Evolutionary conservation across 2,113 vertebrate species (phyloP).

Genomic region (Lepidothrix coronata): DNA sequence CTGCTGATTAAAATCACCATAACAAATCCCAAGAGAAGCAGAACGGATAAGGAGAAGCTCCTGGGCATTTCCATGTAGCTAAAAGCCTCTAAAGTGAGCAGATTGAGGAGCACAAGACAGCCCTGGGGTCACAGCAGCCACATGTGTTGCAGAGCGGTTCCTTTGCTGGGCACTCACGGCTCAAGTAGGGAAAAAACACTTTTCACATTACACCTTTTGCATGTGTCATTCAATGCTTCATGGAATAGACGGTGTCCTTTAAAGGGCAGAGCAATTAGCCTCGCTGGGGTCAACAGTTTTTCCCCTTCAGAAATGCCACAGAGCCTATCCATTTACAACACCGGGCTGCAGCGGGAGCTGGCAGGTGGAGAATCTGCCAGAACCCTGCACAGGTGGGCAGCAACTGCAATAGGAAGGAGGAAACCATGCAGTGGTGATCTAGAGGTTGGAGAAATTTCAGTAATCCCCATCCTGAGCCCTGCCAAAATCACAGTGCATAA

Average conservation of each 20-base stretch:
- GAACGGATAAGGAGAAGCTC: not conserved
- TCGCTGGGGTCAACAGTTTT: not conserved
- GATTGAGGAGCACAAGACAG: not conserved
- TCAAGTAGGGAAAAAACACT: not conserved
- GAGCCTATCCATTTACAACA: conserved; percentile 8
- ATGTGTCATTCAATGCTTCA: conserved; percentile 4
- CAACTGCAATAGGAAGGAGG: not conserved
- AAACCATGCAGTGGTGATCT: not conserved
- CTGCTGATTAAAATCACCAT: not conserved
- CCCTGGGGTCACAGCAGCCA: not conserved
- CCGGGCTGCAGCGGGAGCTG: accelerated
- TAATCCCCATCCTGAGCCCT: not conserved
- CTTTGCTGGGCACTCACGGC: accelerated
- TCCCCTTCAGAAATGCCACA: not conserved
- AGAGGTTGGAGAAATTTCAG: not conserved
- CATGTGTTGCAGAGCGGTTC: accelerated
- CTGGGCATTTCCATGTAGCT: not conserved
- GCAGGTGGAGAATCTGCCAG: not conserved
- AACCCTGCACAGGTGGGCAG: not conserved
- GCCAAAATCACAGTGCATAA: not conserved
- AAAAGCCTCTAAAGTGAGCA: not conserved
- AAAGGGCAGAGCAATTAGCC: conserved; percentile 16
- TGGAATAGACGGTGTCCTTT: conserved; percentile 7
- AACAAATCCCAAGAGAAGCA: not conserved
- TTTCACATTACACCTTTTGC: not conserved